Base-by-base conservation (phyloP, 2,888 invertebrate genomes). In the Leptinotarsa haldemani region DNA sequence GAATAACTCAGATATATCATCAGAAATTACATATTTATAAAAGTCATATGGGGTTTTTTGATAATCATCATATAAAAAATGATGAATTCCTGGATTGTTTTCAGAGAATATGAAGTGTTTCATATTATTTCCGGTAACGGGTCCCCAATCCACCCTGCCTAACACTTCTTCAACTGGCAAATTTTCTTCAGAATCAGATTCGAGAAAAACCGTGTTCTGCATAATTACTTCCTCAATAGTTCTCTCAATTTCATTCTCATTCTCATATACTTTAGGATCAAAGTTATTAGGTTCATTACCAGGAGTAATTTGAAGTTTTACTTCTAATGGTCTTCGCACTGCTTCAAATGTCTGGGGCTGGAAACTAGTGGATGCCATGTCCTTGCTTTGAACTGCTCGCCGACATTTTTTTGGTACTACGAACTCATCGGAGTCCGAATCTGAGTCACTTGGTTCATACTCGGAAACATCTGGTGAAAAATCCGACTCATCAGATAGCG, bases 11-110 rank as follows among this genome's bases (percentile, higher is more conserved):
- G 70, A 12, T 22, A 75, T 70, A 52, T 75, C 68, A 48, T 75
- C 48, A 16, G 48, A 16, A 16, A 48, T 48, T 13, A 48, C 16
- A 40, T 16, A 48, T 69, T 73, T 73, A 22, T 63, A 73, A 66
- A 73, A 73, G 18, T 75, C 65, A 47, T 73, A 73, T 30, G 53
- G 70, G 18, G 16, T n/a, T 18, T 53, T 53, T 16, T 48, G n/a
- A 18, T 53, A 18, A n/a, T 53, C 3, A 53, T 53, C 18, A 20
- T 53, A 16, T 20, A 40, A 9, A 9, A 40, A 40, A 18, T 53
- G n/a, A 18, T 7, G 16, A 53, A 53, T 53, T 16, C 53, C 53
- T n/a, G 20, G 20, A 20, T 53, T 9, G 18, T 53, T 18, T 53
- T 53, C 53, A n/a, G 53, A n/a, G 18, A 53, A 53, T 12, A 12